Evolutionary conservation across 2,888 invertebrate species (phyloP), one percentile per base, ranked within the genome.

Genomic region (Tipula helvola): DNA sequence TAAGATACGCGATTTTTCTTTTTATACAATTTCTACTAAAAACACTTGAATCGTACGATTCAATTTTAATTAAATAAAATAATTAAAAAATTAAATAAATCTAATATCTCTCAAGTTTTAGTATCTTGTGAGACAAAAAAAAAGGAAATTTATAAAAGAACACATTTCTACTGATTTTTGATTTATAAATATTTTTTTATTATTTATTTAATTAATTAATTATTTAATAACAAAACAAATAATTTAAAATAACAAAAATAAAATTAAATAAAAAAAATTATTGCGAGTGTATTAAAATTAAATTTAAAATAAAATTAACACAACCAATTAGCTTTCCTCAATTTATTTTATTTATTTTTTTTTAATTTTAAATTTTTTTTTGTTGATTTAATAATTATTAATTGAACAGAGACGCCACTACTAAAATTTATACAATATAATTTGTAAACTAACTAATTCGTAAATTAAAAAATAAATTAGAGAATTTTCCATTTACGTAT

Each of bases 241-340:
- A 71, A 71, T 71, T 71, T 71, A 71, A 71, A 71, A 71, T 71
- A 71, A 71, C 71, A 71, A 71, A 71, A 71, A 52, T 52, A 52
- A 52, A 52, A 52, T 52, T n/a, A 52, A 44, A 12, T 12, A 52
- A 52, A 28, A 71, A 71, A 71, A 71, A 71, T 28, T 71, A 71
- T 71, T 71, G 71, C 71, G 71, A 71, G 71, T 71, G 71, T 71
- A 71, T 71, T 71, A 52, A 52, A 52, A 52, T 52, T 52, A 71
- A 71, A 71, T 71, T 71, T 71, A 71, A 71, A 71, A 71, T 71
- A 71, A 71, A 71, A 71, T 71, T 71, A 71, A 71, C 71, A 71
- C 71, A 71, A 71, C 71, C 71, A 71, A 71, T 71, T 71, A 71
- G 71, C 71, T 71, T 71, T 71, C 28, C 71, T 71, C 28, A 71